Evolutionary conservation across 2,797 vertebrate genomes (phyloP), one percentile per base, ranked within the genome.

Genomic region (Manis crassicaudata): DNA sequence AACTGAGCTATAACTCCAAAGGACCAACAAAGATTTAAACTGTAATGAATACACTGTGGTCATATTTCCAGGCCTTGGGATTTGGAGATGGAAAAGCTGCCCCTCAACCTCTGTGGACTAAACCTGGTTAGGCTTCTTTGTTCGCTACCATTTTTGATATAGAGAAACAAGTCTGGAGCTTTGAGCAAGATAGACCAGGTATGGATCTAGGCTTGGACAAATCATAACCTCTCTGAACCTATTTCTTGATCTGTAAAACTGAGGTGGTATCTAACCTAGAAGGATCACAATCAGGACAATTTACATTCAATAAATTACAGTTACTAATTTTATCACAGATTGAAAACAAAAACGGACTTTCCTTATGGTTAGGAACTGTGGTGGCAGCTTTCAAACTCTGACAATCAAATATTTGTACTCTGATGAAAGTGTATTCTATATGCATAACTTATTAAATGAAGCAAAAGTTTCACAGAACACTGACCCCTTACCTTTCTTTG

Each of bases 181-280:
- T 91, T 85, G 79, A 91, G 75, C 25, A 68, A 93, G n/a, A 93
- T 3, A 93, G 88, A 95, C 68, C 18, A 75, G 32, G 63, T 82
- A 82, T 37, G 25, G 17, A 88, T 81, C 46, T 85, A 18, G 11
- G 25, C 23, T 83, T 79, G 35, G 85, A 87, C 84, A 83, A 94
- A 56, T 68, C 68, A 92, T 50, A 95, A 93, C 50, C 35, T 92
- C 56, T 76, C 63, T 87, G 63, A 93, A 90, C 37, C 37, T 87
- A 68, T 56, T 92, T 93, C 40, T 62, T 90, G 67, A 65, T 60
- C 37, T 84, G 9, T 87, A 90, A 94, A 93, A 92, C 0, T 82
- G 23, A 25, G 7, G 29, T 62, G 50, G 37, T 56, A 83, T 14
- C 25, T 35, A 91, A 85, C 12, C n/a, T 62, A 76, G 14, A 96